A percentile compares a stretch with the other conserved stretches of the same genome.
phyloP scores from a whole-genome alignment of 2,888 invertebrate genomes.

The Strigamia crassipes region DNA sequence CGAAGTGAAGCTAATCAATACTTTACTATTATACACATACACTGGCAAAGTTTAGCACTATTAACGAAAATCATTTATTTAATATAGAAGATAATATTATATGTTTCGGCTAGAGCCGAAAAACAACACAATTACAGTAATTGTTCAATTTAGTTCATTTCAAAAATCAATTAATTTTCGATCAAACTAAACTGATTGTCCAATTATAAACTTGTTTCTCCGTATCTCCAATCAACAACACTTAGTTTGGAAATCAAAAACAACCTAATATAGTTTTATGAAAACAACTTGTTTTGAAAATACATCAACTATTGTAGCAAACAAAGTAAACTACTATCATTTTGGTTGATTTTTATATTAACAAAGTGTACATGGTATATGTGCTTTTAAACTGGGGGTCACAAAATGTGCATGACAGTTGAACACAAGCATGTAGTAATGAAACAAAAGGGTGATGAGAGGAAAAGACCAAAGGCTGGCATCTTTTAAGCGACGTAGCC shows the following conservation, averaged over 20 bases:
- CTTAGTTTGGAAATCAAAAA: neutral
- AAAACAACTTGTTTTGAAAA: slow-evolving; percentile 2
- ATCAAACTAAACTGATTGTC: neutral
- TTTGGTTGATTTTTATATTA: neutral
- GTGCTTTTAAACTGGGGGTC: neutral
- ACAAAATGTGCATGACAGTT: slow-evolving; percentile 28
- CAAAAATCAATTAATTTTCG: neutral
- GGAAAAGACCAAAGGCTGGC: neutral
- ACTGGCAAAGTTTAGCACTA: neutral
- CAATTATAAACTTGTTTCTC: neutral
- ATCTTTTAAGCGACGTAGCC: slow-evolving; percentile 11
- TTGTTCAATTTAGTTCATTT: too few relatives aligned
- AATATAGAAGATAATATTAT: neutral
- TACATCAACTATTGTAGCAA: neutral
- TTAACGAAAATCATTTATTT: neutral
- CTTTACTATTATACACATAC: neutral
- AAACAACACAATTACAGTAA: too few relatives aligned
- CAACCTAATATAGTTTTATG: neutral
- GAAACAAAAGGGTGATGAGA: slow-evolving; percentile 40
- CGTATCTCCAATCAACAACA: neutral
- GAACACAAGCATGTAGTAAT: slow-evolving; percentile 23
- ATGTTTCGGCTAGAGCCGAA: neutral
- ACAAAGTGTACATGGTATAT: neutral
- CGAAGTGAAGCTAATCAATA: neutral
- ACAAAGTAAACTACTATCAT: neutral